Base-by-base conservation (phyloP, 2,888 invertebrate species). In the Lasioglossum vierecki region DNA sequence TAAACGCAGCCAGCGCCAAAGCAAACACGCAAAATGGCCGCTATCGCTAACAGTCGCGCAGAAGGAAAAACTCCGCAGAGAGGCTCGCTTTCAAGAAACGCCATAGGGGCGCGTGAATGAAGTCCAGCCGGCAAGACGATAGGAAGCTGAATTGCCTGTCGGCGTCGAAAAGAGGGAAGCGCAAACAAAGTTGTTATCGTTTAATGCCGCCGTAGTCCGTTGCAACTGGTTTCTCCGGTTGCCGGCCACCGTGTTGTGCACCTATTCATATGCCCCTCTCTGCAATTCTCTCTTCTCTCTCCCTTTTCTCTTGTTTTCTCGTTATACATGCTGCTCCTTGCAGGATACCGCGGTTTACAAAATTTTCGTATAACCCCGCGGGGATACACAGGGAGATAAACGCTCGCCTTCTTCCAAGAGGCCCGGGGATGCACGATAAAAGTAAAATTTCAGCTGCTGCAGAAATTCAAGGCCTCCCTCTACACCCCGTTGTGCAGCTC, bases 161-260 rank as follows among this genome's bases (percentile, higher is more conserved):
- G 66, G 85, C 82, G 79, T 79, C 57, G 86, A 75, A 77, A 83
- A 83, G 84, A 86, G 87, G 84, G 88, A 89, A 89, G 87, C 88
- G 88, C 88, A 90, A 91, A 90, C 90, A 88, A 92, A 92, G 90
- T 92, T 92, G 92, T 92, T 92, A 93, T 92, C 91, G 89, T 88
- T 88, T 91, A 92, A 92, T 92, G 90, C 91, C 87, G 85, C 53
- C 85, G 88, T 88, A 91, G 92, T 92, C 90, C 87, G 85, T 90
- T 91, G 87, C 89, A 89, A 90, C 90, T 90, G 88, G 89, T 90
- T 92, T 84, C 86, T 66, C 76, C 71, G 71, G 86, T 75, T 76
- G 76, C 63, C 68, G 44, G 82, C 76, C 35, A 81, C 79, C 85
- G 78, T 76, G 81, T 39, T 76, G 81, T 39, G 44, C 77, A 77